Evolutionary conservation across 2,113 vertebrate genomes (phyloP).

Genomic region (Vombatus ursinus): DNA sequence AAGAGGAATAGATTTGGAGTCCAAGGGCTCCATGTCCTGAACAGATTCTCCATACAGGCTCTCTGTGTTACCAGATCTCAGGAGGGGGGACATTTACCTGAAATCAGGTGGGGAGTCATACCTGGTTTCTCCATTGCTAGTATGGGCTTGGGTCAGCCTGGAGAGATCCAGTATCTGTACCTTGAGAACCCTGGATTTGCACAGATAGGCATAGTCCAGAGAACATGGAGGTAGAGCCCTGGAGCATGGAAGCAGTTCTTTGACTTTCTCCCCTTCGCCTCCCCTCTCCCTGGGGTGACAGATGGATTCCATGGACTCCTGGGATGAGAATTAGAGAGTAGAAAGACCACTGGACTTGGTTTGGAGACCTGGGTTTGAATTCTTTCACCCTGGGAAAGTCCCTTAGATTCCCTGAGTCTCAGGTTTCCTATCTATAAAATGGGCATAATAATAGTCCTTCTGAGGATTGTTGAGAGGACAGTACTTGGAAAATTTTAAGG

Average conservation of each 20-base stretch:
- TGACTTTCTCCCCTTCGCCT: neutral
- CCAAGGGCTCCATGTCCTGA: neutral
- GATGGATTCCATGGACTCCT: neutral
- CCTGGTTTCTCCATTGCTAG: neutral
- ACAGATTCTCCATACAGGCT: neutral
- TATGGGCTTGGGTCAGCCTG: neutral
- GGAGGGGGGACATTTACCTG: neutral
- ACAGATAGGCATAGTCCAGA: neutral
- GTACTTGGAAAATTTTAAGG: neutral
- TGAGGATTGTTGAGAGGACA: neutral
- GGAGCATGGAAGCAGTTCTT: neutral
- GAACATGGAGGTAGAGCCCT: neutral
- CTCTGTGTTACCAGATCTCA: neutral
- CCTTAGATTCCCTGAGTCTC: neutral
- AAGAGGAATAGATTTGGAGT: neutral
- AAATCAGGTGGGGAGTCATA: neutral
- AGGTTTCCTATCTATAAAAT: neutral
- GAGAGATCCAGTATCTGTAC: neutral
- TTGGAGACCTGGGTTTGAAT: neutral
- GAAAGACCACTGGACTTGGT: neutral
- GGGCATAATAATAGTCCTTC: neutral
- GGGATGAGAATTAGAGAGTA: neutral
- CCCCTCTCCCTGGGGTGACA: neutral
- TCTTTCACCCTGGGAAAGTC: neutral
- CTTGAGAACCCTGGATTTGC: neutral